A percentile compares a stretch with the other conserved stretches of the same genome.
Evolutionary conservation across 2,888 invertebrate genomes (phyloP).

Genomic region (Chrysomela aeneicollis): DNA sequence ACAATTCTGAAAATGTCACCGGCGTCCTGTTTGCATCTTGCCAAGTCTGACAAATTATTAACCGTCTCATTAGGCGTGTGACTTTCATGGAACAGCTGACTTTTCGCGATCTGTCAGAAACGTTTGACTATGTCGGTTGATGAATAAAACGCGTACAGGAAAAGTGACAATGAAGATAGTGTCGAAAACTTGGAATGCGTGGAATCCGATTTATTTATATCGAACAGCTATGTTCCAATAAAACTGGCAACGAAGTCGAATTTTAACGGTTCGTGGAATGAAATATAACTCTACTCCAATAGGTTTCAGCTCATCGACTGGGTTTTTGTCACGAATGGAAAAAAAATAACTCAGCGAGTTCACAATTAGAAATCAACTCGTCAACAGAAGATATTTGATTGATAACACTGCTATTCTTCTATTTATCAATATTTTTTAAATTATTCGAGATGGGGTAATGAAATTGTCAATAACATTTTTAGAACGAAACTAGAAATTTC

Average conservation of each 20-base stretch:
- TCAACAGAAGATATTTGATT: too few relatives aligned
- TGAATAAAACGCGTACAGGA: not conserved
- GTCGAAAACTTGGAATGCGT: not conserved
- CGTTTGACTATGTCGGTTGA: not conserved
- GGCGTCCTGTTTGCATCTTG: conserved; percentile 29
- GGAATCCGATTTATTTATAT: not conserved
- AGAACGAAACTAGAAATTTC: too few relatives aligned
- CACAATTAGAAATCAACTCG: too few relatives aligned
- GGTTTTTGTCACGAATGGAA: too few relatives aligned
- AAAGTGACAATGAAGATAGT: not conserved
- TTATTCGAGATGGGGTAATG: too few relatives aligned
- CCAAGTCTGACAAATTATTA: conserved; percentile 34
- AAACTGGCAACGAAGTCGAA: not conserved
- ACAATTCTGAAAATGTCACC: conserved; percentile 31
- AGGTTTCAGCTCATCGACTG: too few relatives aligned
- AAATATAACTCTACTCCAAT: not conserved
- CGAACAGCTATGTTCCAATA: not conserved
- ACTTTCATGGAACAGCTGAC: conserved; percentile 26
- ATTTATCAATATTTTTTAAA: too few relatives aligned
- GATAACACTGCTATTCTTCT: too few relatives aligned
- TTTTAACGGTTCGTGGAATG: not conserved
- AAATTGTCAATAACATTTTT: too few relatives aligned
- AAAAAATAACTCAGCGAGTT: too few relatives aligned
- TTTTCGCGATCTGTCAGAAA: not conserved
- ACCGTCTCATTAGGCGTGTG: conserved; percentile 23